These are phyloP conservation scores for Onychostoma macrolepis DNA, from an alignment of 2,113 vertebrate species.

Conservation along the genomic window DNA sequence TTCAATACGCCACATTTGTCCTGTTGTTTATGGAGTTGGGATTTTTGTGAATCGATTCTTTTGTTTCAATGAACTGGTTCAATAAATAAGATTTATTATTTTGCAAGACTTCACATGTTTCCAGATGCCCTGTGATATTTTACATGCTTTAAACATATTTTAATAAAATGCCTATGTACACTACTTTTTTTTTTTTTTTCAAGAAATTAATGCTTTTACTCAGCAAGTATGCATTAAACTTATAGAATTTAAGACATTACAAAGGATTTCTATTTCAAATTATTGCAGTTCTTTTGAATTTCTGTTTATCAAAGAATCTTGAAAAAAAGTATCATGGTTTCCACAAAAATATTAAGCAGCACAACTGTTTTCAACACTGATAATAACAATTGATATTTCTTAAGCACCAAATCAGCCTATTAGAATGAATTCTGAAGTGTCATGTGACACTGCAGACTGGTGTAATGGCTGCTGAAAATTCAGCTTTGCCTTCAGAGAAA, in stretches of 20 bases:
- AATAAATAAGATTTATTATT: neutral
- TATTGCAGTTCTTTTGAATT: neutral
- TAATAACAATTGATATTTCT: neutral
- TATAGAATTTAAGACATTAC: neutral
- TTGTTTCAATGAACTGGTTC: neutral
- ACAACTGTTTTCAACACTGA: neutral
- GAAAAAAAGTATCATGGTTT: neutral
- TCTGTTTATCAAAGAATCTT: neutral
- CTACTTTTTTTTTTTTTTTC: neutral
- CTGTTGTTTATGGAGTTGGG: neutral
- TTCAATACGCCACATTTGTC: neutral
- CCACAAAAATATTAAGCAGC: neutral
- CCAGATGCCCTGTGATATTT: neutral
- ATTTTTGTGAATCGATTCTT: neutral
- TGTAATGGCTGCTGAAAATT: neutral
- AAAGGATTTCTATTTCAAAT: neutral
- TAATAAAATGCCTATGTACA: neutral
- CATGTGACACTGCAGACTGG: neutral
- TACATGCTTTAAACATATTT: neutral
- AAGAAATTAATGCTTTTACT: neutral
- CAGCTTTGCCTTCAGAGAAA: neutral
- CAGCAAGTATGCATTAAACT: neutral
- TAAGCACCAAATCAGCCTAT: neutral
- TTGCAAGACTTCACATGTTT: neutral
- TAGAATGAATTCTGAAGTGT: neutral